These are phyloP conservation scores for Chalcis sispes DNA, from an alignment of 2,888 invertebrate species.

Conservation along the genomic window DNA sequence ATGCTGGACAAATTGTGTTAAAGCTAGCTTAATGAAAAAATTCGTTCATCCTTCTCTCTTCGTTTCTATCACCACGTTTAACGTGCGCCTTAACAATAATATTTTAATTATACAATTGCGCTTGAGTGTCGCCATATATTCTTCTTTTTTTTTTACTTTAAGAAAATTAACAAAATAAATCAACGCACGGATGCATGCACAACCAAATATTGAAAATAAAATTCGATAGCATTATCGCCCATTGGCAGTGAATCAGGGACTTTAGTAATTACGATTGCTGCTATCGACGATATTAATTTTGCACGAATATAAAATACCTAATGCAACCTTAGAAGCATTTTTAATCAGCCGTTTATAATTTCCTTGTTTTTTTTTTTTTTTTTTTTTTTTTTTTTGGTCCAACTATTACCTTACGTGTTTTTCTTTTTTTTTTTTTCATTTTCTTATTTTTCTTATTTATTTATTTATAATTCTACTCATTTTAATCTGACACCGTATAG, in stretches of 20 bases:
- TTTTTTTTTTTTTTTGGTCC: conserved; percentile 50
- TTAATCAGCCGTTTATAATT: conserved; percentile 30
- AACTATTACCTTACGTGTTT: conserved; percentile 42
- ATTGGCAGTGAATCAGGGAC: conserved; percentile 49
- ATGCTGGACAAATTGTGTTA: conserved; percentile 18
- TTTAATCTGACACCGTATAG: conserved; percentile 50
- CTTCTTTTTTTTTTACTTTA: conserved; percentile 1
- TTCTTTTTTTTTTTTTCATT: conserved; percentile 19
- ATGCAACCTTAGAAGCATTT: conserved; percentile 30
- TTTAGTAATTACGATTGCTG: conserved; percentile 19
- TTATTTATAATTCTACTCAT: conserved; percentile 36
- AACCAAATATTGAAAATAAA: conserved; percentile 27
- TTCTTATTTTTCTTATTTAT: conserved; percentile 25
- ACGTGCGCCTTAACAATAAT: conserved; percentile 7
- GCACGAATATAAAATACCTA: conserved; percentile 20
- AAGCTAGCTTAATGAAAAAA: conserved; percentile 5
- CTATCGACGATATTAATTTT: conserved; percentile 28
- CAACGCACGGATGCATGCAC: not conserved
- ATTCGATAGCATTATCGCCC: conserved; percentile 26
- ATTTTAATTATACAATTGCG: not conserved
- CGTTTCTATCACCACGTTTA: conserved; percentile 6
- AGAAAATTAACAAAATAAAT: not conserved
- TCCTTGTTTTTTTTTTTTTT: conserved; percentile 26
- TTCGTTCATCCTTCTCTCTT: not conserved
- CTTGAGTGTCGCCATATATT: conserved; percentile 25